Evolutionary conservation across 2,113 vertebrate genomes (phyloP), one percentile per base, ranked within the genome.

Genomic region (Alaudala cheleensis): DNA sequence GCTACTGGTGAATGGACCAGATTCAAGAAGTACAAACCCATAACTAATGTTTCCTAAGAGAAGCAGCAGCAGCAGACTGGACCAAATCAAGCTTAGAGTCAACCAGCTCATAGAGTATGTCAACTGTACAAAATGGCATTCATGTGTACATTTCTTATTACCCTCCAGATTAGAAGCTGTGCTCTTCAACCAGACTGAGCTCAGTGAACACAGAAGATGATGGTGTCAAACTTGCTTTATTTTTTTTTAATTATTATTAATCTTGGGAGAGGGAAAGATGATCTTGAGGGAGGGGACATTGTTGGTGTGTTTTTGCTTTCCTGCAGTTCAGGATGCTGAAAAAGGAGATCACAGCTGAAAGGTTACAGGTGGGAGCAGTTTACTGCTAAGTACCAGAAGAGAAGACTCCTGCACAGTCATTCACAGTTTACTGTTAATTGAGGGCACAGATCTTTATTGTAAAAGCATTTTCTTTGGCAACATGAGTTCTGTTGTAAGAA

Each of bases 21-120:
- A 89, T 99, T 99, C 97, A 99, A 99, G 98, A 99, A 99, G 97
- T 99, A 99, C 98, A 99, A 99, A 97, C 99, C 99, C 92, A 99
- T 99, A 97, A 99, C 99, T 96, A 99, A 98, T 12, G 98, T 98
- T 84, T 99, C 99, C 67, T 99, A 98, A 99, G 97, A 73, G 71
- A 88, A 81, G 81, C 87, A 61, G 54, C 66, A 47, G 51, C 60
- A 84, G 73, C 77, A 62, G 18, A 90, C n/a, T 58, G 87, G 91
- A 97, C 96, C 92, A 91, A 97, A 76, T 83, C 60, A 73, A 85
- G 73, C 83, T 88, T 81, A 72, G 88, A 78, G 84, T 87, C 81
- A 74, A 82, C 84, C 95, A 95, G 92, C 95, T 91, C 82, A 23
- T 92, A 86, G 81, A 82, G 44, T 93, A 81, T 88, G 81, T 94